Conservation (phyloP, 2,888 invertebrate genomes). For the Temnothorax rugatulus region DNA sequence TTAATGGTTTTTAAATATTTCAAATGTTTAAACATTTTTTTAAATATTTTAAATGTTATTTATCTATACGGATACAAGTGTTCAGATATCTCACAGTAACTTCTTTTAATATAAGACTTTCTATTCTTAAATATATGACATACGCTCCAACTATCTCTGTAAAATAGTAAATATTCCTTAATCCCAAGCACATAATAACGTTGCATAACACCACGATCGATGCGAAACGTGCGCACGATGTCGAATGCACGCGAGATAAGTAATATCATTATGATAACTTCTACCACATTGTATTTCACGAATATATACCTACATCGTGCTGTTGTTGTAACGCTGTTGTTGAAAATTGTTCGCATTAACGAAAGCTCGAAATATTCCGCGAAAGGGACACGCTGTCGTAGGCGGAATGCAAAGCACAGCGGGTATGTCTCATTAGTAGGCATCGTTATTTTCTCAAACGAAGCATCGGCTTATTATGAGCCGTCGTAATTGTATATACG, state of each 20-base stretch:
- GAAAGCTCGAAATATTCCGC: constrained; percentile 33
- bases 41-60: background rate
- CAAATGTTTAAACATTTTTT: background rate
- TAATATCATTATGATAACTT: constrained; percentile 29
- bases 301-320: background rate
- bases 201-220: background rate
- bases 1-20: background rate
- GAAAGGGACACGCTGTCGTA: background rate
- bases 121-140: constrained; percentile 7
- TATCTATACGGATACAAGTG: background rate
- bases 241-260: constrained; percentile 1
- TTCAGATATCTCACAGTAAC: background rate
- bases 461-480: constrained; percentile 68
- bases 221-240: background rate
- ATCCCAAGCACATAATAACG: background rate
- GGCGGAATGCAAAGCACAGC: constrained; percentile 13
- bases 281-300: background rate
- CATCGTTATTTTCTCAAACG: constrained; percentile 60
- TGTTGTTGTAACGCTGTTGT: too few species aligned
- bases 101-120: background rate
- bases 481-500: constrained; percentile 39
- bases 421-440: constrained; percentile 35
- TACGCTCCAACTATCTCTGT: background rate
- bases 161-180: constrained; percentile 1
- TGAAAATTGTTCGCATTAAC: constrained; percentile 18